A percentile compares a stretch with the other conserved stretches of the same genome.
Conservation (phyloP, 2,113 vertebrate species). For the Tenrec ecaudatus region DNA sequence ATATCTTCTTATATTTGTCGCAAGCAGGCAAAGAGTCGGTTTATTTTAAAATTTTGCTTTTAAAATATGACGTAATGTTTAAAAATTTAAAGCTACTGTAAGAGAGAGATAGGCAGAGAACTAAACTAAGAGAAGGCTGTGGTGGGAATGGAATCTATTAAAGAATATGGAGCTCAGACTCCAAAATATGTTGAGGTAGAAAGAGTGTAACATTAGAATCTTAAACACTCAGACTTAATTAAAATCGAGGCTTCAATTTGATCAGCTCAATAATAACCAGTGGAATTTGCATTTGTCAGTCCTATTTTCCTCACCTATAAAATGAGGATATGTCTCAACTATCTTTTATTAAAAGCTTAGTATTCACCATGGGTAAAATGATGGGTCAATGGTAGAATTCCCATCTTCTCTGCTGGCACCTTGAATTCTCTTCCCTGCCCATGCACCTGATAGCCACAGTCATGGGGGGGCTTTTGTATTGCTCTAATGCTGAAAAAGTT, state of each 20-base stretch:
- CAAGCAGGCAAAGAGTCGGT: neutral
- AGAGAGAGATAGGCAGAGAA: neutral
- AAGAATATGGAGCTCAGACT: neutral
- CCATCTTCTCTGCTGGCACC: neutral
- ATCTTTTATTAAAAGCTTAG: conserved; percentile 38
- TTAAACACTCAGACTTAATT: neutral
- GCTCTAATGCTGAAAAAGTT: neutral
- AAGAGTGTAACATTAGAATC: neutral
- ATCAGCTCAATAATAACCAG: conserved; percentile 11
- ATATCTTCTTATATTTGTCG: neutral
- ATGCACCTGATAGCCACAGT: neutral
- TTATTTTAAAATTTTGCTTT: conserved; percentile 25
- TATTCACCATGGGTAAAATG: neutral
- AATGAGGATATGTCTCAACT: conserved; percentile 14
- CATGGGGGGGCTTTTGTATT: neutral
- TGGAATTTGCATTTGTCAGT: conserved; percentile 29
- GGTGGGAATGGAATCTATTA: neutral
- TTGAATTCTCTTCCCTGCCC: neutral
- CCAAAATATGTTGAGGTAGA: neutral
- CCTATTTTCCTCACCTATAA: neutral
- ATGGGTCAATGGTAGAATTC: neutral
- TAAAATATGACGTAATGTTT: conserved; percentile 11
- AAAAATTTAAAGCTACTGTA: neutral
- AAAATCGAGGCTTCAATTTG: neutral
- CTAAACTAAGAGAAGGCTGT: neutral